A percentile compares a stretch with the other conserved stretches of the same genome.
Evolutionary conservation across 1,140 invertebrate species (phyloP).

Genomic region (Diabrotica virgifera): DNA sequence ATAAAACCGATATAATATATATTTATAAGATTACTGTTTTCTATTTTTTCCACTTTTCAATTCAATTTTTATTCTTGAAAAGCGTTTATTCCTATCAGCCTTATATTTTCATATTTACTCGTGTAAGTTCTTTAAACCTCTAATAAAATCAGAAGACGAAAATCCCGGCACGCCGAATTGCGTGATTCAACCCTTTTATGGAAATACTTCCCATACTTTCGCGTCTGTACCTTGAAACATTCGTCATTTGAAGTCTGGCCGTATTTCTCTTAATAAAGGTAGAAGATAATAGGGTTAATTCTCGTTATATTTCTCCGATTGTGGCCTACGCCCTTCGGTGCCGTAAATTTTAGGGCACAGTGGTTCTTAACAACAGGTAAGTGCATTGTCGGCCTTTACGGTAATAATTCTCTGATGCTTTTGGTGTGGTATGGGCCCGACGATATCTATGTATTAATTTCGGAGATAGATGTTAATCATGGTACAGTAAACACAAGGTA

Average conservation of each 20-base stretch:
- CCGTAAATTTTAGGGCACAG: slow-evolving; percentile 5
- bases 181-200: background rate
- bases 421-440: background rate
- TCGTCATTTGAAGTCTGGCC: slow-evolving; percentile 6
- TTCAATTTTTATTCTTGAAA: no score
- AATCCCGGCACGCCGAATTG: background rate
- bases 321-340: slow-evolving; percentile 5
- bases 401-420: no score
- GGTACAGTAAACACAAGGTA: no score
- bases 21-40: no score
- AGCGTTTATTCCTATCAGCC: no score
- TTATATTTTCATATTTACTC: no score
- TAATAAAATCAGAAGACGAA: no score
- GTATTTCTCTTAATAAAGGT: slow-evolving; percentile 17
- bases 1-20: no score
- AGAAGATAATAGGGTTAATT: slow-evolving; percentile 19
- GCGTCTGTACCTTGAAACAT: background rate
- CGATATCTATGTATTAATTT: slow-evolving; percentile 16
- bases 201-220: background rate
- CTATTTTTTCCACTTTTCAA: no score
- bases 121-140: no score
- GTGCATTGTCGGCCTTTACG: slow-evolving; percentile 5
- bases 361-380: slow-evolving; percentile 19
- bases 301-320: slow-evolving; percentile 19
- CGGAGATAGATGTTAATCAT: background rate